Evolutionary conservation across 2,797 vertebrate species (phyloP).

Genomic region (Hyperoplus lanceolatus): DNA sequence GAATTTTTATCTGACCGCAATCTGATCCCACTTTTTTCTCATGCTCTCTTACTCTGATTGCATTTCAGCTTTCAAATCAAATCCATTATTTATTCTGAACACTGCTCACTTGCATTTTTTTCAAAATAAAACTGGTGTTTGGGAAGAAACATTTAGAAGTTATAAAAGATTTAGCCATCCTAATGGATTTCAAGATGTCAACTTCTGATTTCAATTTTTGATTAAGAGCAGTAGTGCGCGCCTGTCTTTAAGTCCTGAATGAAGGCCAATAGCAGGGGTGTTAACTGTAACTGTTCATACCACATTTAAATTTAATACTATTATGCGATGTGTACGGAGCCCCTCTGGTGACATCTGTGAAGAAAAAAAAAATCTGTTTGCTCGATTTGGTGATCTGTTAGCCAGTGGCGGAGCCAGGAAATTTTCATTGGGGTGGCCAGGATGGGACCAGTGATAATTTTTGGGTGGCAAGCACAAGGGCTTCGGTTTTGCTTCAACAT

Average conservation of each 20-base stretch:
- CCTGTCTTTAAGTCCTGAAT: conserved; percentile 39
- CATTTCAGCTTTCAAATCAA: conserved; percentile 6
- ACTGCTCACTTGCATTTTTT: background rate
- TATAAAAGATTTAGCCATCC: background rate
- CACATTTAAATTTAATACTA: too few species aligned
- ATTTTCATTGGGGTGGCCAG: too few species aligned
- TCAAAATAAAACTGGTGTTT: background rate
- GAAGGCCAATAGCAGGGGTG: conserved; percentile 22
- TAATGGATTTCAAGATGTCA: background rate
- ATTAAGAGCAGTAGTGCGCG: conserved; percentile 49
- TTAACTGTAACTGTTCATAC: too few species aligned
- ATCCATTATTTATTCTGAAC: background rate
- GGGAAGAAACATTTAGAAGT: background rate
- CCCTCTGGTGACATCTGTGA: too few species aligned
- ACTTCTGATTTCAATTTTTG: conserved; percentile 28
- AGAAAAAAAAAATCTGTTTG: too few species aligned
- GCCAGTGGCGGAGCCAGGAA: too few species aligned
- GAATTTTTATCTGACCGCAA: conserved; percentile 6
- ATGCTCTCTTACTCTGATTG: conserved; percentile 10
- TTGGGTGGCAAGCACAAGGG: too few species aligned
- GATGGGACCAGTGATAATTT: too few species aligned
- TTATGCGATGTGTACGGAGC: too few species aligned
- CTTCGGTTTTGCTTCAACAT: too few species aligned
- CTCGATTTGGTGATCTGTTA: too few species aligned
- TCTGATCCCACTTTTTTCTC: conserved; percentile 14